phyloP scores from a whole-genome alignment of 2,797 vertebrate genomes.

The Pteronotus mesoamericanus region DNA sequence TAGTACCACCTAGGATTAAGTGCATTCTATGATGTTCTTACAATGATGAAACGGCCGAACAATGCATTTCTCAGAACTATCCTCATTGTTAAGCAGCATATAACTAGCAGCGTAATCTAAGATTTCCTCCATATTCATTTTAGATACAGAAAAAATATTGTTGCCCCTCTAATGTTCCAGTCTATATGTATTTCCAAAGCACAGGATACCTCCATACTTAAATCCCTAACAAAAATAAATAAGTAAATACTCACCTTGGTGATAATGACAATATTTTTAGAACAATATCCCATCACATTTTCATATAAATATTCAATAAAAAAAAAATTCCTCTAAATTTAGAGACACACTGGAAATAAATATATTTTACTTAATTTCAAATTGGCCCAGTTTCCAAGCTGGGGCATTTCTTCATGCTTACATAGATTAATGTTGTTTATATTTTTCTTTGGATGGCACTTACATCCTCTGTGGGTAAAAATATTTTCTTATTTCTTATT shows the following conservation, averaged over 20 bases:
- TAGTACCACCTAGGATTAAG: neutral
- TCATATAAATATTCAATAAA: neutral
- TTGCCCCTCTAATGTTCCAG: neutral
- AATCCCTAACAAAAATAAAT: slow-evolving; percentile 18
- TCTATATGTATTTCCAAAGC: neutral
- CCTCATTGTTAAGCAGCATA: neutral
- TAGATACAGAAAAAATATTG: neutral
- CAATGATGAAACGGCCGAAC: neutral
- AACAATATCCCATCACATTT: neutral
- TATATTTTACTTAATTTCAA: neutral
- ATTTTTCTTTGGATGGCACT: neutral
- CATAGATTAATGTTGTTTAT: neutral
- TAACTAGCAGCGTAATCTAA: neutral
- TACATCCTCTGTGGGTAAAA: slow-evolving; percentile 14
- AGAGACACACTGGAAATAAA: neutral
- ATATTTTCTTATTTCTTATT: slow-evolving; percentile 26
- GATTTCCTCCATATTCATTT: neutral
- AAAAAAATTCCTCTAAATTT: neutral
- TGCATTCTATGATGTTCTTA: neutral
- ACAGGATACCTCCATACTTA: neutral
- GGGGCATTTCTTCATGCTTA: neutral
- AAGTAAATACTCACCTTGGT: neutral
- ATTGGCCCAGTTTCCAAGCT: neutral
- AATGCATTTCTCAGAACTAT: neutral
- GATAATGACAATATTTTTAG: neutral